Conservation (phyloP, 2,888 invertebrate genomes). For the Plebejus melissa region DNA sequence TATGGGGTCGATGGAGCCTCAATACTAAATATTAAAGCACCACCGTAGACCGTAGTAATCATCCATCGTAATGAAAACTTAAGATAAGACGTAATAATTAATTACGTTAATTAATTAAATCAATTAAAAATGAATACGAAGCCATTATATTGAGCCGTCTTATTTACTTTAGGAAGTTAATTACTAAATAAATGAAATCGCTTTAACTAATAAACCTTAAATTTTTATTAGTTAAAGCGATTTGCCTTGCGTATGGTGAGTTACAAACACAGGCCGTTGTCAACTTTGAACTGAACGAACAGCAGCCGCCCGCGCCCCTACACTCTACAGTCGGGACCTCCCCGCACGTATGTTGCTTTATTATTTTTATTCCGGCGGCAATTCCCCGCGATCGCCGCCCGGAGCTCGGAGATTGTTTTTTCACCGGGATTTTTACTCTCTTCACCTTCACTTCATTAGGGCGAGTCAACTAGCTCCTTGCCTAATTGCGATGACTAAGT, state of each 20-base stretch:
- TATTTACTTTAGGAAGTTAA: neutral
- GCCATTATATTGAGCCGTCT: neutral
- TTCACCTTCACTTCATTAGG: slow-evolving; percentile 3
- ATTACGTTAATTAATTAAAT: neutral
- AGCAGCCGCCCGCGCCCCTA: neutral
- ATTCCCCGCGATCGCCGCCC: neutral
- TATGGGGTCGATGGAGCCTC: too few relatives aligned
- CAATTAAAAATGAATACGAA: neutral
- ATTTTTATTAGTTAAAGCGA: too few relatives aligned
- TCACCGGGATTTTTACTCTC: neutral
- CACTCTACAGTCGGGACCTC: neutral
- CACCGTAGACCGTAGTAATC: neutral
- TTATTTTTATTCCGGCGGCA: neutral
- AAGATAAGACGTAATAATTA: neutral
- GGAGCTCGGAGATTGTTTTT: neutral
- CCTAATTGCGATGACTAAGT: neutral
- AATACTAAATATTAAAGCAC: neutral
- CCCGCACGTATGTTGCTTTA: neutral
- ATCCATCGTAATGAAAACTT: neutral
- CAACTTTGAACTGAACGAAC: neutral
- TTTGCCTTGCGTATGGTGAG: too few relatives aligned
- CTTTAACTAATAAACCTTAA: too few relatives aligned
- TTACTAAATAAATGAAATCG: too few relatives aligned
- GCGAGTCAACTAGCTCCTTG: neutral
- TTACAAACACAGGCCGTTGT: neutral